phyloP scores from a whole-genome alignment of 2,113 vertebrate species.

The Equus przewalskii region DNA sequence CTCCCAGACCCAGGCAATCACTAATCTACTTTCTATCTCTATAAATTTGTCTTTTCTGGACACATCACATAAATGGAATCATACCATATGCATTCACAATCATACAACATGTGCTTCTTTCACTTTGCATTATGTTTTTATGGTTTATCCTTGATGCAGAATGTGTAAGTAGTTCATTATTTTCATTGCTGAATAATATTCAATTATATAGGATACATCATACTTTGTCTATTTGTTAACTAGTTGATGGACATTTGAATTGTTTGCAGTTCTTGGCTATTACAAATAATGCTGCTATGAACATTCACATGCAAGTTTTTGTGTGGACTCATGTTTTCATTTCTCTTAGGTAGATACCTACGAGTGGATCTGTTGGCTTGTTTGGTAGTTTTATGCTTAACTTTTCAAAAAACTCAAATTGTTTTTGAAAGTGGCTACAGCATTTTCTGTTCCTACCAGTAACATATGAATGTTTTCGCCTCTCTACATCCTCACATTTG shows the following conservation, averaged over 20 bases:
- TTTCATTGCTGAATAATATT: background rate
- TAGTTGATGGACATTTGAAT: background rate
- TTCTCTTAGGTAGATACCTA: background rate
- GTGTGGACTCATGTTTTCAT: background rate
- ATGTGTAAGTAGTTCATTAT: background rate
- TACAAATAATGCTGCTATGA: background rate
- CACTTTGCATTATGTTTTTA: background rate
- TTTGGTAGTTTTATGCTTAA: constrained; percentile 19
- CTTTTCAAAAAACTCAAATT: background rate
- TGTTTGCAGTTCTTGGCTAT: background rate
- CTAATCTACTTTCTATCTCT: background rate
- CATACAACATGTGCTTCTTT: background rate
- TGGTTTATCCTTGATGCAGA: background rate
- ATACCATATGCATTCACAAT: background rate
- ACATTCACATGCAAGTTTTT: background rate
- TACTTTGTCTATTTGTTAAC: background rate
- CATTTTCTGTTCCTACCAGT: background rate
- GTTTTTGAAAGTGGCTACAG: background rate
- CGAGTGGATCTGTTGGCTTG: background rate
- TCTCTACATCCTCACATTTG: background rate
- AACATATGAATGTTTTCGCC: background rate
- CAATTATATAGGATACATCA: background rate
- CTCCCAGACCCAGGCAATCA: background rate
- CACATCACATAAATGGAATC: background rate
- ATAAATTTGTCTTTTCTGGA: background rate